phyloP scores from a whole-genome alignment of 2,888 invertebrate genomes.

The Thumatha senex region DNA sequence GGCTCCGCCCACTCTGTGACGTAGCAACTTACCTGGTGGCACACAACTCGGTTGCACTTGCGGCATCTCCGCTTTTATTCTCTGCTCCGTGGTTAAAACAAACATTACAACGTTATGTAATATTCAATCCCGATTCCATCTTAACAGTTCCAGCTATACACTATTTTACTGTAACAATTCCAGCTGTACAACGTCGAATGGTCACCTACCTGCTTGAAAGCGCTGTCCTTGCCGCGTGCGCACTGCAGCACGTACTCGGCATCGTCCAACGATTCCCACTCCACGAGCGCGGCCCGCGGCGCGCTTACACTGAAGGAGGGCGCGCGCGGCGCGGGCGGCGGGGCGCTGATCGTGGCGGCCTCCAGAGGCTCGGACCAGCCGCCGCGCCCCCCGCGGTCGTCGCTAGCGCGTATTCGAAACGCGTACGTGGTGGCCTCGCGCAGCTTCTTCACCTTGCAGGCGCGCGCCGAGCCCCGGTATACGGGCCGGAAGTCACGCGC shows the following conservation, averaged over 20 bases:
- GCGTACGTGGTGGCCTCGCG: slow-evolving; percentile 91
- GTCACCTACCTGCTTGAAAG: slow-evolving; percentile 60
- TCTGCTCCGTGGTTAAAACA: too few species aligned
- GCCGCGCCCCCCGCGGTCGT: slow-evolving; percentile 92
- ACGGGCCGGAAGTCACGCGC: slow-evolving; percentile 87
- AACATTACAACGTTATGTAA: too few species aligned
- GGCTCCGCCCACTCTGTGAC: too few species aligned
- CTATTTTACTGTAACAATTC: too few species aligned
- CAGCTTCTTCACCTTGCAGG: slow-evolving; percentile 92
- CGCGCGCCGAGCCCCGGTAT: slow-evolving; percentile 90
- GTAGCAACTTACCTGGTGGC: too few species aligned
- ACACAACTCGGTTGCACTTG: too few species aligned
- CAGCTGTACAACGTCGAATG: too few species aligned
- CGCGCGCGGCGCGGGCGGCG: slow-evolving; percentile 91
- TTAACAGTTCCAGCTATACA: too few species aligned
- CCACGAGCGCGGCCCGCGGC: slow-evolving; percentile 56
- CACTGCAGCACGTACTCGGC: slow-evolving; percentile 90
- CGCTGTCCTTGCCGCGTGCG: slow-evolving; percentile 61
- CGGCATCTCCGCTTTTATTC: too few species aligned
- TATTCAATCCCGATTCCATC: too few species aligned
- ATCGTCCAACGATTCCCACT: slow-evolving; percentile 84
- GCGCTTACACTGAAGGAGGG: slow-evolving; percentile 84
- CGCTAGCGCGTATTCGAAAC: slow-evolving; percentile 93
- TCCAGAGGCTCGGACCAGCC: slow-evolving; percentile 88
- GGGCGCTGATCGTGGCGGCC: slow-evolving; percentile 90